Evolutionary conservation across 2,888 invertebrate genomes (phyloP).

Genomic region (Heteromurus nitidus): DNA sequence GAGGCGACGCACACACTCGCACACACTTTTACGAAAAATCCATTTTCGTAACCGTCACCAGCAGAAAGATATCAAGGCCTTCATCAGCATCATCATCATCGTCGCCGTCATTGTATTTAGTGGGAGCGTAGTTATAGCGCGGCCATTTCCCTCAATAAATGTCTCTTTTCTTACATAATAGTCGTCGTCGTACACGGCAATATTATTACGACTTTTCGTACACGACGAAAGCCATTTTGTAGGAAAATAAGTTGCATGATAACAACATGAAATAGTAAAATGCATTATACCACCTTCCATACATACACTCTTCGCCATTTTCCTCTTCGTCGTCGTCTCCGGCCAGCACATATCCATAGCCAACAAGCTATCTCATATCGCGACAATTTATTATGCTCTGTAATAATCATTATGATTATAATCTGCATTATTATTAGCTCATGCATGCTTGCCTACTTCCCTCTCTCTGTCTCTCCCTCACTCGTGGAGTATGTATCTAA

Average conservation of each 20-base stretch:
- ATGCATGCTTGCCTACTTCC: conserved; percentile 7
- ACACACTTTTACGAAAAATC: background rate
- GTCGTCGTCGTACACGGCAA: background rate
- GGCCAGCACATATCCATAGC: too few species aligned
- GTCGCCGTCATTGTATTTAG: conserved; percentile 2
- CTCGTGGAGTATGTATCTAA: background rate
- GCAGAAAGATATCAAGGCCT: background rate
- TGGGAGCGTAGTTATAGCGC: background rate
- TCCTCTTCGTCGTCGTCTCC: background rate
- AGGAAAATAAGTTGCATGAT: conserved; percentile 12
- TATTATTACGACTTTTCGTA: background rate
- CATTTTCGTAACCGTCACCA: background rate
- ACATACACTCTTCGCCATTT: too few species aligned
- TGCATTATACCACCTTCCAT: conserved; percentile 9
- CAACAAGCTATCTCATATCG: conserved; percentile 30
- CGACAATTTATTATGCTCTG: conserved; percentile 31
- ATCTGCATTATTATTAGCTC: conserved; percentile 45
- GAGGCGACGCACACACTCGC: background rate
- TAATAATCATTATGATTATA: conserved; percentile 44
- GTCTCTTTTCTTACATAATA: background rate
- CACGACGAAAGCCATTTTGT: background rate
- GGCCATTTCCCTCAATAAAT: conserved; percentile 11
- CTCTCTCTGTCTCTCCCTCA: background rate
- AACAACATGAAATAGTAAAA: conserved; percentile 22
- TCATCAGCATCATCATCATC: conserved; percentile 22